These are phyloP conservation scores for Lycocorax pyrrhopterus DNA, from an alignment of 2,113 vertebrate genomes.

Conservation along the genomic window DNA sequence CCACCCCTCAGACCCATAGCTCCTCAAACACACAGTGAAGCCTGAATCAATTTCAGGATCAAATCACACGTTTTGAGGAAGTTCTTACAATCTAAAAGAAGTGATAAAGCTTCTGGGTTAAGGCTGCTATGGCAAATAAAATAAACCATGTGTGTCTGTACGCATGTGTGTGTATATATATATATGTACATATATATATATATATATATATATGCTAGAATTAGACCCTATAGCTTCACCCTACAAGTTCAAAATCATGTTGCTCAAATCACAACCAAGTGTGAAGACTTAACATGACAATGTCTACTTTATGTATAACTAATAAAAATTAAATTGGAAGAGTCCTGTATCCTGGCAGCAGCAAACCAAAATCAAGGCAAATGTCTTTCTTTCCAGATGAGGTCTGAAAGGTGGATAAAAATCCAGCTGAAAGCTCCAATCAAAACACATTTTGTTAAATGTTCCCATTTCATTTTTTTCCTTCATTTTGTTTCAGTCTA, in stretches of 20 bases:
- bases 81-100: constrained; percentile 43
- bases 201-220: constrained; percentile 45
- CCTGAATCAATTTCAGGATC: constrained; percentile 45
- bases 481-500: constrained; percentile 75
- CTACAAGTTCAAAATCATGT: constrained; percentile 64
- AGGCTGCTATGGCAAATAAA: constrained; percentile 50
- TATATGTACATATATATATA: neutral
- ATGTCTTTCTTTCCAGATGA: constrained; percentile 59
- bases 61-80: constrained; percentile 55
- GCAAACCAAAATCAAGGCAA: constrained; percentile 64
- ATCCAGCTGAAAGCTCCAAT: constrained; percentile 72
- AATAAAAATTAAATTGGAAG: constrained; percentile 78
- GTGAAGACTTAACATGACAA: constrained; percentile 74
- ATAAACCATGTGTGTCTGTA: neutral
- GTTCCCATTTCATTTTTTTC: constrained; percentile 60
- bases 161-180: too few relatives aligned
- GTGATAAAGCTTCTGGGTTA: neutral
- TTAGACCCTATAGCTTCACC: constrained; percentile 57
- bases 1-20: neutral
- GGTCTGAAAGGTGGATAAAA: constrained; percentile 68
- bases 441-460: constrained; percentile 72
- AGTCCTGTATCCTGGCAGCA: constrained; percentile 58
- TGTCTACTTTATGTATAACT: constrained; percentile 67
- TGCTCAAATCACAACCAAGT: constrained; percentile 74
- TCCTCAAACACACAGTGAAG: constrained; percentile 58